Conservation (phyloP, 2,888 invertebrate species). For the Drosophila borealis region DNA sequence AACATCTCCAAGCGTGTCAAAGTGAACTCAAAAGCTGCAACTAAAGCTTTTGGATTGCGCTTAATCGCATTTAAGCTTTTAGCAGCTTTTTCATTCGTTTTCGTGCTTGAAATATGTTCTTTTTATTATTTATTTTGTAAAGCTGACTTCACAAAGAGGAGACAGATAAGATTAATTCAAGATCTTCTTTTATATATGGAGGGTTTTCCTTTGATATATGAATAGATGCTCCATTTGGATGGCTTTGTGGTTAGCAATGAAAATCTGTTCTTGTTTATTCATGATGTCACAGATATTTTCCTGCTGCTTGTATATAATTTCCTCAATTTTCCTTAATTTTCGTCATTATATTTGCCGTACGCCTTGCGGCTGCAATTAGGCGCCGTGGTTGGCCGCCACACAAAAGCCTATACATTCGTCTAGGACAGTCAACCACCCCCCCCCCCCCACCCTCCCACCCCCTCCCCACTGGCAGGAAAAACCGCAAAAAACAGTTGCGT, state of each 20-base stretch:
- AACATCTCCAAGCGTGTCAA: too few species aligned
- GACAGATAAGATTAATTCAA: too few species aligned
- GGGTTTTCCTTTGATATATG: slow-evolving; percentile 1
- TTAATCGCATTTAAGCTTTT: not conserved
- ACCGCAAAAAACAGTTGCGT: slow-evolving; percentile 16
- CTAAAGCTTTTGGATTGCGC: too few species aligned
- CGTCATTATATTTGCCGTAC: slow-evolving; percentile 38
- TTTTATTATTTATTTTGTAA: too few species aligned
- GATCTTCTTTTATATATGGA: too few species aligned
- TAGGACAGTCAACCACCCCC: accelerated
- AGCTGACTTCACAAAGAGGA: too few species aligned
- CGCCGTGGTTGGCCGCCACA: slow-evolving; percentile 20
- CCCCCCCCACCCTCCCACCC: not conserved
- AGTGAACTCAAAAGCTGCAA: too few species aligned
- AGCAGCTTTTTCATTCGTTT: too few species aligned
- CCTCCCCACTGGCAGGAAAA: not conserved
- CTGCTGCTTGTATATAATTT: slow-evolving; percentile 29
- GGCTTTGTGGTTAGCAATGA: not conserved
- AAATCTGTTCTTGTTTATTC: slow-evolving; percentile 7
- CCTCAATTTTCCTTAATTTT: slow-evolving; percentile 34
- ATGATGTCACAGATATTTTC: slow-evolving; percentile 29
- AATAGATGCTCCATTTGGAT: not conserved
- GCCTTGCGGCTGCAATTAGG: slow-evolving; percentile 54
- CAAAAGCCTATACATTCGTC: slow-evolving; percentile 9
- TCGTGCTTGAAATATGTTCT: not conserved